phyloP scores from a whole-genome alignment of 2,113 vertebrate genomes.

The Centropus unirufus region DNA sequence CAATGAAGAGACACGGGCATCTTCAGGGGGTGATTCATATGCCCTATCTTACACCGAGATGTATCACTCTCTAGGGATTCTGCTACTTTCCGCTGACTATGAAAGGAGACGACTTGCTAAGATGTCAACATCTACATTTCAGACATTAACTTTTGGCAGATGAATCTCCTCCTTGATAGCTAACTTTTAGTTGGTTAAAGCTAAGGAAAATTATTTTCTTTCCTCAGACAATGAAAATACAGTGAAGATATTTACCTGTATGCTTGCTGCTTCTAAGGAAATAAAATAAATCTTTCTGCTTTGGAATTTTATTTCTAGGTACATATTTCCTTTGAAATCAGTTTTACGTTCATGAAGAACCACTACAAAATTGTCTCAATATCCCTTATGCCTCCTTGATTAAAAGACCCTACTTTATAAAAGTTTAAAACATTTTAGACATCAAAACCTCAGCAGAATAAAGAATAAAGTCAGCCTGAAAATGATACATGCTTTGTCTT shows the following conservation, averaged over 20 bases:
- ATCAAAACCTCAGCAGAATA: background rate
- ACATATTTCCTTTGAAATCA: background rate
- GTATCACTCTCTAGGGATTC: background rate
- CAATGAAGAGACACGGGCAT: background rate
- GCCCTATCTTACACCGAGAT: background rate
- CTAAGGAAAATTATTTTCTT: background rate
- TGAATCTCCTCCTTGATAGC: background rate
- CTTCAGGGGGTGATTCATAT: constrained; percentile 18
- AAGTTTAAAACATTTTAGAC: background rate
- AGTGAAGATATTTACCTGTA: background rate
- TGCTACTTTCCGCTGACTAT: constrained; percentile 27
- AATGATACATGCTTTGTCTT: background rate
- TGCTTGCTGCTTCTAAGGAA: background rate
- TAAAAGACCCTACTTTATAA: background rate
- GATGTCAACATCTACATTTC: background rate
- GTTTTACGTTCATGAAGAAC: background rate
- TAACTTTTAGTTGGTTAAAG: background rate
- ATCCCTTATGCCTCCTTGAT: background rate
- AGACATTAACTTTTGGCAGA: background rate
- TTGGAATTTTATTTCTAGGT: background rate
- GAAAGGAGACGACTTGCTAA: constrained; percentile 10
- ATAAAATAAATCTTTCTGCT: background rate
- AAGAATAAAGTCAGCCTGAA: background rate
- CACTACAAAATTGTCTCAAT: background rate
- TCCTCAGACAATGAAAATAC: background rate